A percentile compares a stretch with the other conserved stretches of the same genome.
phyloP scores from a whole-genome alignment of 2,888 invertebrate species.

The Coenonympha glycerion region DNA sequence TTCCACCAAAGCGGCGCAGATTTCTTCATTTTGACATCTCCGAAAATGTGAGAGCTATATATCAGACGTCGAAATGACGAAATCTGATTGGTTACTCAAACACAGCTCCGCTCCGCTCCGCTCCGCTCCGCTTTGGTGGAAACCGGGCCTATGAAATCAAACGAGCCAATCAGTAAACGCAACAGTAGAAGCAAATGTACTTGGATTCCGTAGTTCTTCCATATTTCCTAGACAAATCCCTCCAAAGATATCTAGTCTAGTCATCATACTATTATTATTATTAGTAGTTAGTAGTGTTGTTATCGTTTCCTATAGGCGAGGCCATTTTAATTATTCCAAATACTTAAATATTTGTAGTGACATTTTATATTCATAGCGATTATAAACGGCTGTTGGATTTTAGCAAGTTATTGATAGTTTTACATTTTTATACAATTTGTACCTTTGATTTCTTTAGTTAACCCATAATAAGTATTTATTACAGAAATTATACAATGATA shows the following conservation, averaged over 20 bases:
- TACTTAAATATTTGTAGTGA: conserved; percentile 50
- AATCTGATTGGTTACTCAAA: too few relatives aligned
- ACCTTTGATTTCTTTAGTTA: too few relatives aligned
- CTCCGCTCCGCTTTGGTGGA: too few relatives aligned
- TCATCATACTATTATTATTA: conserved; percentile 21
- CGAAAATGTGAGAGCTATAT: too few relatives aligned
- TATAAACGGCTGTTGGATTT: conserved; percentile 34
- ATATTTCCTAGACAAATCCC: conserved; percentile 62
- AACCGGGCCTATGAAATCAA: too few relatives aligned
- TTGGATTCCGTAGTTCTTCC: conserved; percentile 44
- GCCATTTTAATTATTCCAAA: conserved; percentile 60
- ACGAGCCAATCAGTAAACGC: too few relatives aligned
- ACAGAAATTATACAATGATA: too few relatives aligned
- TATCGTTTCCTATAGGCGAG: conserved; percentile 64
- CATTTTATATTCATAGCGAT: conserved; percentile 53
- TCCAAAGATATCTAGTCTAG: conserved; percentile 63
- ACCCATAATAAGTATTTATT: too few relatives aligned
- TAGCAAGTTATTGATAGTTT: conserved; percentile 9
- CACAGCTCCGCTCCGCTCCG: too few relatives aligned
- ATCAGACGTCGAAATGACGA: too few relatives aligned
- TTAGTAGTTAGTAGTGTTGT: conserved; percentile 45
- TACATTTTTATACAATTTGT: conserved; percentile 1
- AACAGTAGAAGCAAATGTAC: conserved; percentile 5
- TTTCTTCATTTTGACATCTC: too few relatives aligned
- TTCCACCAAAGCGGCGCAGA: too few relatives aligned